Percentiles rank a stretch among this genome's conserved stretches.
Conservation (phyloP, 2,113 vertebrate genomes). For the Syrrhaptes paradoxus region DNA sequence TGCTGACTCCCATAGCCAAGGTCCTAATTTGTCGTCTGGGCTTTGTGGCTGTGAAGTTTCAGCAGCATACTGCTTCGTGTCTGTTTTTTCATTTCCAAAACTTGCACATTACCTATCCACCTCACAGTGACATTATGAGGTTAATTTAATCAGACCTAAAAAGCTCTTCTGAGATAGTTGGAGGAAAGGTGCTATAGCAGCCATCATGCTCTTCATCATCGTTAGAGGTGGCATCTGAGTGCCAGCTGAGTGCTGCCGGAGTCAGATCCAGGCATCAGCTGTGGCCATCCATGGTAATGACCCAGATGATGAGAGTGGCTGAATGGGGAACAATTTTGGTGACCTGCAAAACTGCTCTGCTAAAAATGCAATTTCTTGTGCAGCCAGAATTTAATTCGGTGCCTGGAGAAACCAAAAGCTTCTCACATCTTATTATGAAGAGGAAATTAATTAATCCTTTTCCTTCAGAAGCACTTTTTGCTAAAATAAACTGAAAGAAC, state of each 20-base stretch:
- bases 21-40: background rate
- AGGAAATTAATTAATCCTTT: background rate
- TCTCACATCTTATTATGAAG: background rate
- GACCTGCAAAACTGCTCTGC: slow-evolving; percentile 44
- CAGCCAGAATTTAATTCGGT: slow-evolving; percentile 15
- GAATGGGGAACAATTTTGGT: slow-evolving; percentile 38
- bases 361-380: background rate
- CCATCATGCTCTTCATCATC: background rate
- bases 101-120: background rate
- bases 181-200: background rate
- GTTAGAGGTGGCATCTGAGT: slow-evolving; percentile 20
- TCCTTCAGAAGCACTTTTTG: background rate
- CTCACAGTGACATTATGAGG: background rate
- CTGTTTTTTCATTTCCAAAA: background rate
- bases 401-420: background rate
- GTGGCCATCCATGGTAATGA: background rate
- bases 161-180: background rate
- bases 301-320: slow-evolving; percentile 47
- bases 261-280: slow-evolving; percentile 18
- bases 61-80: background rate
- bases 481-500: background rate
- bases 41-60: background rate
- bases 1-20: background rate
- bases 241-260: background rate
- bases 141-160: background rate